Conservation (phyloP, 2,797 vertebrate species). For the Fratercula arctica region DNA sequence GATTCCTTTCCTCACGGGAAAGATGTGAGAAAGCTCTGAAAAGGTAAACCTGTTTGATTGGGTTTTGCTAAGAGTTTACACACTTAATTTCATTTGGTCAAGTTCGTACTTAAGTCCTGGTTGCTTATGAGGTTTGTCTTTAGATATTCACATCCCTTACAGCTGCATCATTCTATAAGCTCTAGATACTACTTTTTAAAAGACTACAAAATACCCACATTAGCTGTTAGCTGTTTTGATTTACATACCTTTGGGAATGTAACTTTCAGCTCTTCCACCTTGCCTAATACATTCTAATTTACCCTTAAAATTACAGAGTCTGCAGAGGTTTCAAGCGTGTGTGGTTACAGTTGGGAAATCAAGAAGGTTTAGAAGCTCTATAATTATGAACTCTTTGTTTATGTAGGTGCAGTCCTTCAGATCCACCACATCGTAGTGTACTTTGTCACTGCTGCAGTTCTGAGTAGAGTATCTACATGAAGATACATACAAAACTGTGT, state of each 20-base stretch:
- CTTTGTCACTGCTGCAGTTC: constrained; percentile 47
- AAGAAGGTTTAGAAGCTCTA: not conserved
- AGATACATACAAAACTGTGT: not conserved
- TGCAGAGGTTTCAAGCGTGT: not conserved
- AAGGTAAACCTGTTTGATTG: not conserved
- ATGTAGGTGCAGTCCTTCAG: constrained; percentile 47
- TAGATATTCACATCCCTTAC: not conserved
- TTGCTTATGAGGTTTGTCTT: not conserved
- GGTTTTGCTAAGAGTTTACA: not conserved
- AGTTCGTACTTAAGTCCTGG: not conserved
- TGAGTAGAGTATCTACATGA: not conserved
- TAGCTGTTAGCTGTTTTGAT: not conserved
- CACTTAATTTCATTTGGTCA: not conserved
- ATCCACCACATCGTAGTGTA: constrained; percentile 37
- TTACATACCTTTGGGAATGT: not conserved
- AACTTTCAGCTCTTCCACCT: not conserved
- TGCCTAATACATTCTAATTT: not conserved
- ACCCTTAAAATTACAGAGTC: constrained; percentile 29
- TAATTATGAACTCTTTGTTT: constrained; percentile 60
- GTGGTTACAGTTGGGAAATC: constrained; percentile 7
- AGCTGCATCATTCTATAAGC: not conserved
- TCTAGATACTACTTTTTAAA: not conserved
- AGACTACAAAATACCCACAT: not conserved
- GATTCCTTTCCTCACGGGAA: not conserved
- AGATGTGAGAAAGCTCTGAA: not conserved